Conservation (phyloP, 2,113 vertebrate species). For the Promerops cafer region DNA sequence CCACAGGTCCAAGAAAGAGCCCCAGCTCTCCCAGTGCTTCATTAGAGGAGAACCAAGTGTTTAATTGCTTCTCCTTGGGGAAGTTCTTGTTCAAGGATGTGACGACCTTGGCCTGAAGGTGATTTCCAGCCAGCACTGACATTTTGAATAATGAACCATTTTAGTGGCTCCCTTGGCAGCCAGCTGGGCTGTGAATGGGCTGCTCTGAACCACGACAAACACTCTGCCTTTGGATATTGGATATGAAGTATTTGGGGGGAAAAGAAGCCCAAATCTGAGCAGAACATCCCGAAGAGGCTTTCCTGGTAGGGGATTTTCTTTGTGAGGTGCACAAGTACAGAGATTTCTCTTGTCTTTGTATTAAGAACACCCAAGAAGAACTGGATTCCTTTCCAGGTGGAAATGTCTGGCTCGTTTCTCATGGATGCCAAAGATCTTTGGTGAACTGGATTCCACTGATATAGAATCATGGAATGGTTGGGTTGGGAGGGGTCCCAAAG, state of each 20-base stretch:
- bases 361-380: neutral
- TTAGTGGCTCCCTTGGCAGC: neutral
- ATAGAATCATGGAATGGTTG: neutral
- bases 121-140: neutral
- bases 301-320: neutral
- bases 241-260: neutral
- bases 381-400: neutral
- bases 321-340: neutral
- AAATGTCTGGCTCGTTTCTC: neutral
- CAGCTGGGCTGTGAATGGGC: neutral
- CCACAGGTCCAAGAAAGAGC: neutral
- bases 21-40: neutral
- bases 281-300: neutral
- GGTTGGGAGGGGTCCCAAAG: fast-evolving
- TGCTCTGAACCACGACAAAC: neutral
- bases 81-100: neutral
- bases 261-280: neutral
- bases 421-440: neutral
- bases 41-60: neutral
- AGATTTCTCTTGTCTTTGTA: neutral
- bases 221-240: neutral
- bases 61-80: neutral
- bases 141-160: neutral
- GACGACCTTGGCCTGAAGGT: neutral
- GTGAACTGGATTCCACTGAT: neutral